Evolutionary conservation across 1,140 invertebrate species (phyloP).

Genomic region (Cryptotermes secundus): DNA sequence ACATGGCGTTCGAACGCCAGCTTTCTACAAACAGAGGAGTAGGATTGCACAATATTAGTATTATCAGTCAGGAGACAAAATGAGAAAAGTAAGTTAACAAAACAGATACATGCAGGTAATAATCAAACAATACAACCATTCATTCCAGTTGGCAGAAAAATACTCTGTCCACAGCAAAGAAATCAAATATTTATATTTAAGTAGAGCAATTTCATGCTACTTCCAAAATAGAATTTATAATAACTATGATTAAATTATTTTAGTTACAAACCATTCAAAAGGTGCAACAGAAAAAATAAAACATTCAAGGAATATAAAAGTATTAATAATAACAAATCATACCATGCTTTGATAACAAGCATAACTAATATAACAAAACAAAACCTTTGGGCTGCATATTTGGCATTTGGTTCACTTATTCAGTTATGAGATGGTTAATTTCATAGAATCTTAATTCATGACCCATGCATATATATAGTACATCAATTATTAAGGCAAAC

Average conservation of each 20-base stretch:
- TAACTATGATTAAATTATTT: neutral
- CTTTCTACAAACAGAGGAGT: slow-evolving; percentile 28
- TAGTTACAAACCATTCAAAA: neutral
- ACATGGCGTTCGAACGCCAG: slow-evolving; percentile 52
- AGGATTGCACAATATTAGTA: neutral
- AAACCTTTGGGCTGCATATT: neutral
- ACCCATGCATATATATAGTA: neutral
- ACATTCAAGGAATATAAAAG: neutral
- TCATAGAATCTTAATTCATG: neutral
- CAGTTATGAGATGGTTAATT: neutral
- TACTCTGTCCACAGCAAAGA: neutral
- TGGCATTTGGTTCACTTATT: neutral
- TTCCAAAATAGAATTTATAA: neutral
- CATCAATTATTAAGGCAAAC: neutral
- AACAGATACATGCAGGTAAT: too few species aligned
- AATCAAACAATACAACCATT: neutral
- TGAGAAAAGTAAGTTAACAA: too few species aligned
- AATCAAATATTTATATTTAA: neutral
- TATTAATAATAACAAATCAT: neutral
- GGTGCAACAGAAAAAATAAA: slow-evolving; percentile 1
- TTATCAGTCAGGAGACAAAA: neutral
- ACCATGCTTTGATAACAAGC: neutral
- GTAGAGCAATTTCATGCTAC: neutral
- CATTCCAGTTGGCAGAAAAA: neutral
- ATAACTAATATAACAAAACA: neutral